These are phyloP conservation scores for Schizaphis graminum DNA, from an alignment of 2,888 invertebrate genomes.

Conservation along the genomic window DNA sequence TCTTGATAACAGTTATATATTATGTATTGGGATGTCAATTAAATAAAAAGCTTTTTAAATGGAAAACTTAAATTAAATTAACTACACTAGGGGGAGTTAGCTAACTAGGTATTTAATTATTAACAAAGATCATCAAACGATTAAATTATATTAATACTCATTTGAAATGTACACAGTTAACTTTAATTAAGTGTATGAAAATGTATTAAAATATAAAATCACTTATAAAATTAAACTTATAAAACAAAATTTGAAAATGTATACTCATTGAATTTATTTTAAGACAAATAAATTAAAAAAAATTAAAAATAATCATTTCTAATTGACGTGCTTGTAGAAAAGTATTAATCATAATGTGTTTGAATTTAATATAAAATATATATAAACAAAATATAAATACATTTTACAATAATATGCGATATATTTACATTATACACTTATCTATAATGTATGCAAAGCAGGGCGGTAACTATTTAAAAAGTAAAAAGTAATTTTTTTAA, in stretches of 20 bases:
- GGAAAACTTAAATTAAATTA: background rate
- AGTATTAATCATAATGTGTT: background rate
- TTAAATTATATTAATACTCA: background rate
- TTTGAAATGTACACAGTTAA: background rate
- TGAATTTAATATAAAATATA: background rate
- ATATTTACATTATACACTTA: background rate
- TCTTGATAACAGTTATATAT: background rate
- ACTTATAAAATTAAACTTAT: background rate
- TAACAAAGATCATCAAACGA: background rate
- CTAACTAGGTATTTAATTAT: background rate
- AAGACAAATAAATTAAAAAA: too few species aligned
- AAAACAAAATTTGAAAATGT: background rate
- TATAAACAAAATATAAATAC: background rate
- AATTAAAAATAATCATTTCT: too few species aligned
- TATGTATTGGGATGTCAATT: constrained; percentile 27
- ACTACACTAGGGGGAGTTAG: background rate
- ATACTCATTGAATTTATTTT: too few species aligned
- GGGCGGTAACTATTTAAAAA: too few species aligned
- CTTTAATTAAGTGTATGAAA: background rate
- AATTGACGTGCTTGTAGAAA: too few species aligned
- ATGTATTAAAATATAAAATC: background rate
- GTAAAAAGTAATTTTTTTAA: too few species aligned
- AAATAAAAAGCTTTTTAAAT: constrained; percentile 48
- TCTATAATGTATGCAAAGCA: background rate
- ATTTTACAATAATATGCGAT: background rate